Evolutionary conservation across 2,797 vertebrate genomes (phyloP).

Genomic region (Austrolebias charrua): DNA sequence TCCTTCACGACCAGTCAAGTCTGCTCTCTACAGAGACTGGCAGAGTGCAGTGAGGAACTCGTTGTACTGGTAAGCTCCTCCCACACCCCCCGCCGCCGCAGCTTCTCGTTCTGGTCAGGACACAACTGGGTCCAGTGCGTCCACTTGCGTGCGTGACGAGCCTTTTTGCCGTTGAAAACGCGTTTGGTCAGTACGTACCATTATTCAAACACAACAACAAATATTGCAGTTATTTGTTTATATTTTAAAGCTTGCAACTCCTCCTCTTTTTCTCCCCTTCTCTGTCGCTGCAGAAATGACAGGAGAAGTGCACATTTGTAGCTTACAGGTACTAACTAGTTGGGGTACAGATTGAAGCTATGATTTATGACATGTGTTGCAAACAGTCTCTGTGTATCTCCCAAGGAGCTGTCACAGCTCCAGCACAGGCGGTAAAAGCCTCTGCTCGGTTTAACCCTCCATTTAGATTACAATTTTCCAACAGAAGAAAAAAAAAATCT

Average conservation of each 20-base stretch:
- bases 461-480: slow-evolving; percentile 73
- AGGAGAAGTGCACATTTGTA: slow-evolving; percentile 80
- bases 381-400: slow-evolving; percentile 80
- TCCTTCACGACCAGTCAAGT: too few species aligned
- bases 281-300: slow-evolving; percentile 70
- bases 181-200: too few species aligned
- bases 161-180: too few species aligned
- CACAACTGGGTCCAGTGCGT: too few species aligned
- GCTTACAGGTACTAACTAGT: slow-evolving; percentile 80
- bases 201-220: slow-evolving; percentile 67
- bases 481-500: slow-evolving; percentile 38
- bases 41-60: too few species aligned
- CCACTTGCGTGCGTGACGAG: too few species aligned
- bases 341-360: slow-evolving; percentile 81
- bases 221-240: slow-evolving; percentile 76
- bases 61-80: too few species aligned
- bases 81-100: too few species aligned
- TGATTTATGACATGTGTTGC: slow-evolving; percentile 85
- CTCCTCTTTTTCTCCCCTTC: slow-evolving; percentile 28
- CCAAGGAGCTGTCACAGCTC: slow-evolving; percentile 79
- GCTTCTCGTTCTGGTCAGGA: too few species aligned
- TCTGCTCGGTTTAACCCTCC: slow-evolving; percentile 75
- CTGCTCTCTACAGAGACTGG: too few species aligned
- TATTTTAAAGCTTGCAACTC: slow-evolving; percentile 40
- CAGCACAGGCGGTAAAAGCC: slow-evolving; percentile 73